Evolutionary conservation across 2,888 invertebrate species (phyloP).

Genomic region (Timema podura): DNA sequence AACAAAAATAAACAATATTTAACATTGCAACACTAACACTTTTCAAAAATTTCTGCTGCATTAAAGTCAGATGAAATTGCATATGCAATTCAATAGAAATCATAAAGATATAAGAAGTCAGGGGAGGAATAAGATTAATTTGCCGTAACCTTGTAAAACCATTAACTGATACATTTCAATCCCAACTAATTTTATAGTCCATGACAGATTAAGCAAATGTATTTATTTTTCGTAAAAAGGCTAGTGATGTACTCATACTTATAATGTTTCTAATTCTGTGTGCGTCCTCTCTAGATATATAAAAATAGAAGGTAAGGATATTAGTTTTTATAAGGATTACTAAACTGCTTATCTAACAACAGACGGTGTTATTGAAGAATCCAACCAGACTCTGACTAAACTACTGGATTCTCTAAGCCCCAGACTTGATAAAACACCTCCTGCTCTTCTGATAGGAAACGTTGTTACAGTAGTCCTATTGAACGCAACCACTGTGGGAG

Average conservation of each 20-base stretch:
- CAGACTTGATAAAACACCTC: constrained; percentile 4
- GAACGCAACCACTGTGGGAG: neutral
- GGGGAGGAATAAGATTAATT: neutral
- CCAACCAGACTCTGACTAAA: neutral
- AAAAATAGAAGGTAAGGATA: neutral
- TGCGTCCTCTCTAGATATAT: neutral
- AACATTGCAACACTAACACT: too few relatives aligned
- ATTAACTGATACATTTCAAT: constrained; percentile 4
- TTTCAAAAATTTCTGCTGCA: too few relatives aligned
- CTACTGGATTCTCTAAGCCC: neutral
- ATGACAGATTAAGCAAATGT: neutral
- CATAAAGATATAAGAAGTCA: neutral
- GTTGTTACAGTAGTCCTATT: neutral
- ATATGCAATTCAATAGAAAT: neutral
- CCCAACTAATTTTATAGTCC: neutral
- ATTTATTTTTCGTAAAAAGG: neutral
- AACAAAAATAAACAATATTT: too few relatives aligned
- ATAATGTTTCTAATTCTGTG: neutral
- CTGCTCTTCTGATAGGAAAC: neutral
- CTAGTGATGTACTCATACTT: neutral
- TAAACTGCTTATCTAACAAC: neutral
- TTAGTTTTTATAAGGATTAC: neutral
- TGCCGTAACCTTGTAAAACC: neutral
- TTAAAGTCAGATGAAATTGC: too few relatives aligned
- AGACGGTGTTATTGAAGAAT: neutral